These are phyloP conservation scores for Uloborus diversus DNA, from an alignment of 1,140 invertebrate species.

Conservation along the genomic window DNA sequence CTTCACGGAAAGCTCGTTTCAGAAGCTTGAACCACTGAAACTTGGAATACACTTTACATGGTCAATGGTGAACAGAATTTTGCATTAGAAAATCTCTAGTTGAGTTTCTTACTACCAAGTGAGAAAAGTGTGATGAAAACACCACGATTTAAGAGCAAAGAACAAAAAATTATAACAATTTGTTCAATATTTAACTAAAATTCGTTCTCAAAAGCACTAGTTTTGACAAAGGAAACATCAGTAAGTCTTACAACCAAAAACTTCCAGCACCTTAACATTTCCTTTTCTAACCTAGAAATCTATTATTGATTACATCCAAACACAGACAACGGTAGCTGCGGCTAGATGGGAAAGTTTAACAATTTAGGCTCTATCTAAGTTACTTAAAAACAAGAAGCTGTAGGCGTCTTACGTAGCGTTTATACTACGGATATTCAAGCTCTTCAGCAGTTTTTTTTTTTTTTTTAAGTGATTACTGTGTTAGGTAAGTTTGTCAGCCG, in stretches of 20 bases:
- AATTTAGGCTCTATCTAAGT: conserved; percentile 51
- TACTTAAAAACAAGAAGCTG: conserved; percentile 50
- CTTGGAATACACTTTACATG: too few species aligned
- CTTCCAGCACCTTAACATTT: conserved; percentile 42
- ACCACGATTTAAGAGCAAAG: too few species aligned
- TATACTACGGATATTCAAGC: conserved; percentile 52
- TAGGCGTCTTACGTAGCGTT: conserved; percentile 49
- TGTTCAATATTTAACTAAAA: too few species aligned
- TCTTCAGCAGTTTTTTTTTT: conserved; percentile 39
- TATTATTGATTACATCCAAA: conserved; percentile 55
- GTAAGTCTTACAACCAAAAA: conserved; percentile 34
- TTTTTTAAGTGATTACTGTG: conserved; percentile 56
- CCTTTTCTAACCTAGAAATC: conserved; percentile 39
- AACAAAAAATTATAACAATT: too few species aligned
- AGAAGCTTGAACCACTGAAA: too few species aligned
- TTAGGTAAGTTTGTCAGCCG: conserved; percentile 56
- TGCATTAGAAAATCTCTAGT: too few species aligned
- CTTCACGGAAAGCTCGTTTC: too few species aligned
- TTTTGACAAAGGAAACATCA: conserved; percentile 50
- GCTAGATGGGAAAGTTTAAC: conserved; percentile 52
- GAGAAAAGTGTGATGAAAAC: too few species aligned
- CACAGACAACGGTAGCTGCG: conserved; percentile 49
- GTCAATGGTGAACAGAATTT: too few species aligned
- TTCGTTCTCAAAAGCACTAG: conserved; percentile 19
- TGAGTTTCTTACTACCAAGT: too few species aligned